Evolutionary conservation across 2,113 vertebrate genomes (phyloP).

Genomic region (Phylloscopus trochilus): DNA sequence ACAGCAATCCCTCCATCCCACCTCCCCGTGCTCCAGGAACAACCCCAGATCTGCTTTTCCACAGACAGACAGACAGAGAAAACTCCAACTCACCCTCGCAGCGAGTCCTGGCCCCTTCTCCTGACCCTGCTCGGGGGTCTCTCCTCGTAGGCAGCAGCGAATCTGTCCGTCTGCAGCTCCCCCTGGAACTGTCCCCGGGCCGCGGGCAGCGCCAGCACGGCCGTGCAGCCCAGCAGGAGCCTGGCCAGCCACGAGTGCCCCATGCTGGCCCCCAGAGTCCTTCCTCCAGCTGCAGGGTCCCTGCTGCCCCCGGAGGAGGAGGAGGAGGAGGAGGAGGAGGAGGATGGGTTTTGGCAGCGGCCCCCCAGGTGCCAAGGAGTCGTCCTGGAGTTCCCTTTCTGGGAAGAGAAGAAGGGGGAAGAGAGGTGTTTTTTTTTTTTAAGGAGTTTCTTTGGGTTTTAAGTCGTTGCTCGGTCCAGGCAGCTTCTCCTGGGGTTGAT

Average conservation of each 20-base stretch:
- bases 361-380: background rate
- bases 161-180: slow-evolving; percentile 77
- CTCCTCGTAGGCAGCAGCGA: slow-evolving; percentile 72
- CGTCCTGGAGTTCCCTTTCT: slow-evolving; percentile 1
- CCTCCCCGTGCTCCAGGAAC: too few species aligned
- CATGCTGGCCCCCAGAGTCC: slow-evolving; percentile 60
- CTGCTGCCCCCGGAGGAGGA: background rate
- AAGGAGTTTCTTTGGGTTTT: rapidly evolving
- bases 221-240: slow-evolving; percentile 84
- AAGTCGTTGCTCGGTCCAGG: background rate
- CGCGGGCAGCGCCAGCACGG: slow-evolving; percentile 61
- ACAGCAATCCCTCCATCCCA: background rate
- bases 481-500: background rate
- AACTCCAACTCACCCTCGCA: slow-evolving; percentile 82
- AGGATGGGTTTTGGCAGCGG: background rate
- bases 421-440: background rate
- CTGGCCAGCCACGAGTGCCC: slow-evolving; percentile 73
- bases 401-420: background rate
- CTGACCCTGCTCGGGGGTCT: slow-evolving; percentile 77
- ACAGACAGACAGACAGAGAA: background rate
- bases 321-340: background rate
- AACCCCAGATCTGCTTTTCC: background rate
- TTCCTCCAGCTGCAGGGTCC: too few species aligned
- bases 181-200: slow-evolving; percentile 72
- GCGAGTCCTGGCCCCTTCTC: slow-evolving; percentile 82